A percentile compares a stretch with the other conserved stretches of the same genome.
Evolutionary conservation across 2,113 vertebrate genomes (phyloP).

Genomic region (Chrysemys picta): DNA sequence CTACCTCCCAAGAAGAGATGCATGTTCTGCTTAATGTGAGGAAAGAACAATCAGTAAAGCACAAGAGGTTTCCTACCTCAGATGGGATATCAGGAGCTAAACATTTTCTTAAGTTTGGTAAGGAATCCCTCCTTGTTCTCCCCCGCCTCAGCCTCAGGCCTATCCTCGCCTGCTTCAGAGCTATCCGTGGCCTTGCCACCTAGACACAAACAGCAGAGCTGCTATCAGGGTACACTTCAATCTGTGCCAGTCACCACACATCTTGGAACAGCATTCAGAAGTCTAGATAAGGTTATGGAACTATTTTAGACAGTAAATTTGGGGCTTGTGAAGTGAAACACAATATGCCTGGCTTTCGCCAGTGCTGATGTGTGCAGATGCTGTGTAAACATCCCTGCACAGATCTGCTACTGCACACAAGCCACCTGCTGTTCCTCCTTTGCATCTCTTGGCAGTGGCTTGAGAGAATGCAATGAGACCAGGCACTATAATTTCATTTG

Average conservation of each 20-base stretch:
- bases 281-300: not conserved
- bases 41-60: slow-evolving; percentile 39
- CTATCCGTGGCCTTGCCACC: slow-evolving; percentile 87
- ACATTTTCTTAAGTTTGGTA: slow-evolving; percentile 93
- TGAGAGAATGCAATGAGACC: not conserved
- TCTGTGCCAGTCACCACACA: not conserved
- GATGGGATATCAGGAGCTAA: slow-evolving; percentile 88
- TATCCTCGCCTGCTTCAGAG: slow-evolving; percentile 81
- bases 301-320: not conserved
- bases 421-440: not conserved
- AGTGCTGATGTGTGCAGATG: fast-evolving
- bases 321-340: too few species aligned
- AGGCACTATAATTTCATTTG: not conserved
- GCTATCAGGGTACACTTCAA: slow-evolving; percentile 65
- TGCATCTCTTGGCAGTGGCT: not conserved
- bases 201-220: slow-evolving; percentile 87
- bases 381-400: not conserved
- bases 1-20: not conserved
- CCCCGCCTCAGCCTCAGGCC: slow-evolving; percentile 83
- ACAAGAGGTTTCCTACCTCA: slow-evolving; percentile 84
- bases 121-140: slow-evolving; percentile 88
- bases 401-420: not conserved
- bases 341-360: not conserved
- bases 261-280: not conserved
- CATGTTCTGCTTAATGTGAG: not conserved